A percentile compares a stretch with the other conserved stretches of the same genome.
These are phyloP conservation scores for Ovis canadensis DNA, from an alignment of 2,113 vertebrate species.

Conservation along the genomic window DNA sequence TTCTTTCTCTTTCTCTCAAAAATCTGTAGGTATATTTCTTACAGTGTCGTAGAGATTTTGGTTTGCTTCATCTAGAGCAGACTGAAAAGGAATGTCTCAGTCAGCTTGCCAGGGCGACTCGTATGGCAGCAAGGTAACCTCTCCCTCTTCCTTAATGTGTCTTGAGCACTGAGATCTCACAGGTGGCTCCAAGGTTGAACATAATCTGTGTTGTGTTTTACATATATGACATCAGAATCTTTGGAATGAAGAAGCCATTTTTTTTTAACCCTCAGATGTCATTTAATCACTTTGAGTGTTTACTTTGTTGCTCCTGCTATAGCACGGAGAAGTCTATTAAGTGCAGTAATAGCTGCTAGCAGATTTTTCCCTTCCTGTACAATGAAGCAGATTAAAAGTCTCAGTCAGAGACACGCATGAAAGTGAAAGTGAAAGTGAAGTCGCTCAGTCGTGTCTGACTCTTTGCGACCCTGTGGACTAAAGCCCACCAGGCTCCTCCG, in stretches of 20 bases:
- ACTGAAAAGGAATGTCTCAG: constrained; percentile 66
- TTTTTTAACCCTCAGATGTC: not conserved
- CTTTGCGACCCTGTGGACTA: no score
- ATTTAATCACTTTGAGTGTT: not conserved
- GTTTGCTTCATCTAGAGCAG: constrained; percentile 60
- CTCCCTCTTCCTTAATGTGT: not conserved
- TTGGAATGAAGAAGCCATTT: not conserved
- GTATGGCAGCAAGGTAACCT: constrained; percentile 38
- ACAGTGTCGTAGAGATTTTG: constrained; percentile 60
- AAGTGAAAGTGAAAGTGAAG: no score
- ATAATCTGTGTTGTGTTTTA: not conserved
- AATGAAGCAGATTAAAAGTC: constrained; percentile 2
- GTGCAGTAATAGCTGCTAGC: not conserved
- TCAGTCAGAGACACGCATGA: not conserved
- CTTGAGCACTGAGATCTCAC: not conserved
- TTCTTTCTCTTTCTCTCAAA: constrained; percentile 47
- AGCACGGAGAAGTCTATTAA: not conserved
- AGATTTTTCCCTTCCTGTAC: not conserved
- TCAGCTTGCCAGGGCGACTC: constrained; percentile 46
- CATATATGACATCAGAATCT: not conserved
- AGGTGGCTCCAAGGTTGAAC: not conserved
- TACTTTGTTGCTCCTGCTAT: not conserved
- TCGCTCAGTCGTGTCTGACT: no score
- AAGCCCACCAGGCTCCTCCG: no score
- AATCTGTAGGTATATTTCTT: constrained; percentile 43